A percentile compares a stretch with the other conserved stretches of the same genome.
phyloP scores from a whole-genome alignment of 2,888 invertebrate species.

The Tinea trinotella region DNA sequence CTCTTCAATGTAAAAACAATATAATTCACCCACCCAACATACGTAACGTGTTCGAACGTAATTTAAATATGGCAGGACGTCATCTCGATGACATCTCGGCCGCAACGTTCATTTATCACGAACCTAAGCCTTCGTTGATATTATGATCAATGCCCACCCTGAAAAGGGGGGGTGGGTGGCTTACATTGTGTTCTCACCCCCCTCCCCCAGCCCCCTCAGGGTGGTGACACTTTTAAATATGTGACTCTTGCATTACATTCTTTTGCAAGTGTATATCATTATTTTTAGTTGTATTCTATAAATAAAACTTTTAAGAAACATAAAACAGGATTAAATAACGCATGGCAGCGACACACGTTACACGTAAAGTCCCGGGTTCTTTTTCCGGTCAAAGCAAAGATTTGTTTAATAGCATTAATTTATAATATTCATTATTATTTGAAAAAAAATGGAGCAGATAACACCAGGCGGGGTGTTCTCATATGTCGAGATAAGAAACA shows the following conservation, averaged over 20 bases:
- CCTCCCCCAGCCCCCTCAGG: background rate
- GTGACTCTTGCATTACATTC: background rate
- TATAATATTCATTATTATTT: too few species aligned
- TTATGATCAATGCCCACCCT: slow-evolving; percentile 61
- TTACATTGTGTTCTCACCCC: slow-evolving; percentile 18
- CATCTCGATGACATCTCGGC: slow-evolving; percentile 59
- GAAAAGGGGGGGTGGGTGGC: slow-evolving; percentile 21
- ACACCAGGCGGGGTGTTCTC: too few species aligned
- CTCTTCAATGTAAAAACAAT: background rate
- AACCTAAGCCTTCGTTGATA: slow-evolving; percentile 68
- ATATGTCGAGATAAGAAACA: too few species aligned
- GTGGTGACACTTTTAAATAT: slow-evolving; percentile 10
- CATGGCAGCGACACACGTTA: too few species aligned
- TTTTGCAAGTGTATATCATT: too few species aligned
- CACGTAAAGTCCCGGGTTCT: too few species aligned
- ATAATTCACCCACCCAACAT: background rate
- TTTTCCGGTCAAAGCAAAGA: too few species aligned
- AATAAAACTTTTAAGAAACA: too few species aligned
- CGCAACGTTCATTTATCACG: slow-evolving; percentile 61
- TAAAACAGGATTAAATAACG: too few species aligned
- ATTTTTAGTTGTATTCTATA: too few species aligned
- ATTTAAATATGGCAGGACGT: slow-evolving; percentile 29
- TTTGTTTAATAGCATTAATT: too few species aligned
- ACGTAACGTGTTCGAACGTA: background rate
- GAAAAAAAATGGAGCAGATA: too few species aligned